Base-by-base conservation (phyloP, 1,140 invertebrate species). In the Drosophila mojavensis region DNA sequence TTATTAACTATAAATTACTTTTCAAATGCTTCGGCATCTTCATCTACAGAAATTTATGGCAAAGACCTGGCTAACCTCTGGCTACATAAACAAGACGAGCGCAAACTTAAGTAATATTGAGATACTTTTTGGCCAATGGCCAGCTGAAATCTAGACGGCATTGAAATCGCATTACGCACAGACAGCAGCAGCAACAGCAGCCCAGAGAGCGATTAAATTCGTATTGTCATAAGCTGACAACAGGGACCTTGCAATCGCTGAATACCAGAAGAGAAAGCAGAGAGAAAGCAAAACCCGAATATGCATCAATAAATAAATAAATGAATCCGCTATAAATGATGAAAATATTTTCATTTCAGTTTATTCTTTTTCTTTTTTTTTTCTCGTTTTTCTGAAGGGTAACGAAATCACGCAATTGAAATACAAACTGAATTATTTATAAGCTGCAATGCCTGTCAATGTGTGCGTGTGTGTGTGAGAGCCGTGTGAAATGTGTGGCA, bases 351-450 rank as follows among this genome's bases (percentile, higher is more conserved):
- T 75, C 76, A 72, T 69, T 60, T 45, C 13, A 54, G 41, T 47
- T 71, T 39, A 4, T 39, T 13, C 11, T 39, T 39, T 4, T 39
- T 33, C 33, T 3, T 33, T 39, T 39, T 11, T 39, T 39, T 30
- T 30, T 30, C 0, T 30, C 5, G 5, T 30, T 30, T 30, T 30
- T 39, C 11, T 39, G 36, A 39, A 39, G 36, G 60, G 56, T 64
- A 71, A 66, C 61, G 61, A 84, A 85, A 85, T 85, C 82, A 81
- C 75, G 82, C 78, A 78, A 79, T 82, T 85, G 69, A 86, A 79
- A 79, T 65, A 39, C 39, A 36, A 56, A 47, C 43, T 77, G 76
- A 83, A 86, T 86, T 88, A 86, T 86, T 81, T 80, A 88, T 85
- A 86, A 76, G 74, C 56, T 30, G 30, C 13, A n/a, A 36, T 43